phyloP scores from a whole-genome alignment of 2,888 invertebrate genomes.

The Cataglyphis albicans region DNA sequence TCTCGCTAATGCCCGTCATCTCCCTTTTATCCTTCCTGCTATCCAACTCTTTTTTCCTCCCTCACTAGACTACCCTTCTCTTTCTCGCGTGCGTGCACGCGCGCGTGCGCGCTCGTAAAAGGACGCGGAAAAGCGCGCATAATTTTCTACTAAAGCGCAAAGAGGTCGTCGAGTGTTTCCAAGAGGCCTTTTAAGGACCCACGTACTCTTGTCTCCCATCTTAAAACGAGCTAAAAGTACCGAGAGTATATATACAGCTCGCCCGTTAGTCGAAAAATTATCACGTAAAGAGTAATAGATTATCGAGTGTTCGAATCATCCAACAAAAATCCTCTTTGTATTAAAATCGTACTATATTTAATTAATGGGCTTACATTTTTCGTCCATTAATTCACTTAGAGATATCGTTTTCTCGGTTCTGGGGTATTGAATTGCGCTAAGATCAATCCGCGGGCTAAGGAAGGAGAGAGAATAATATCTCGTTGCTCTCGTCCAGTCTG shows the following conservation, averaged over 20 bases:
- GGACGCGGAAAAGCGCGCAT: constrained; percentile 82
- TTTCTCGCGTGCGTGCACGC: constrained; percentile 40
- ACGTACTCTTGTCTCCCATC: constrained; percentile 18
- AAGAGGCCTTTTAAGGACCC: constrained; percentile 52
- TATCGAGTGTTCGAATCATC: constrained; percentile 22
- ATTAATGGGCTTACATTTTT: too few relatives aligned
- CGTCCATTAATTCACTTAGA: too few relatives aligned
- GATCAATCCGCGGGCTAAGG: too few relatives aligned
- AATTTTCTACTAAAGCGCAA: constrained; percentile 83
- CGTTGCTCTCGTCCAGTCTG: too few relatives aligned
- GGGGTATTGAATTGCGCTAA: too few relatives aligned
- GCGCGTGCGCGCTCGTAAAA: constrained; percentile 78
- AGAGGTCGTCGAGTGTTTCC: constrained; percentile 75
- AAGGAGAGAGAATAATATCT: too few relatives aligned
- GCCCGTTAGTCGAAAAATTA: constrained; percentile 34
- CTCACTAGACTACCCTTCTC: constrained; percentile 26
- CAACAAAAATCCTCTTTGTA: background rate
- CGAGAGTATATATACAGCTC: constrained; percentile 13
- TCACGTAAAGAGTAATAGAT: background rate
- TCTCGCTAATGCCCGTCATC: constrained; percentile 67
- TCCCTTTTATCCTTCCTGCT: constrained; percentile 55
- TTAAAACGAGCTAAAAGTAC: constrained; percentile 24
- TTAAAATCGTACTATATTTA: constrained; percentile 16
- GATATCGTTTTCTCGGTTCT: too few relatives aligned
- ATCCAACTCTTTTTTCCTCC: constrained; percentile 54